Conservation (phyloP, 2,888 invertebrate genomes). For the Scaptomyza parva region DNA sequence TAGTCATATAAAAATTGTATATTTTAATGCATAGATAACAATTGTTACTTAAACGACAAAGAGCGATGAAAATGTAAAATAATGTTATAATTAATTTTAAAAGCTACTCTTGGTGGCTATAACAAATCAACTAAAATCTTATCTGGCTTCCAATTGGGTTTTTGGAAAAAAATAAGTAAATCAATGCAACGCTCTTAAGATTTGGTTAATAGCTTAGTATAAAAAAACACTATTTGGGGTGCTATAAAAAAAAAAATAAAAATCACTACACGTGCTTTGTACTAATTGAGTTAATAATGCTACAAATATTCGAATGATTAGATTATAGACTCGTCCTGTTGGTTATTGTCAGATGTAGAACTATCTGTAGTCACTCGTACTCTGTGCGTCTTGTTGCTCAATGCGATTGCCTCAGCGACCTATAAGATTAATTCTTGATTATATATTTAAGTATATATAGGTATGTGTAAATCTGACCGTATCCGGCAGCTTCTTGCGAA, state of each 20-base stretch:
- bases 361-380: no score
- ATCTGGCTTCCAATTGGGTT: slow-evolving; percentile 11
- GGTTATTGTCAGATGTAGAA: background rate
- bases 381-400: slow-evolving; percentile 50
- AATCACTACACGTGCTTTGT: slow-evolving; percentile 35
- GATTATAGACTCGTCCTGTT: slow-evolving; percentile 18
- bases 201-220: background rate
- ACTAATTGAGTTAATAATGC: slow-evolving; percentile 30
- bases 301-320: slow-evolving; percentile 1
- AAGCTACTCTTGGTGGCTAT: background rate
- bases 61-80: background rate
- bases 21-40: slow-evolving; percentile 16
- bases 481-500: slow-evolving; percentile 87
- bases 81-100: background rate
- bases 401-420: slow-evolving; percentile 77
- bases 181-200: background rate
- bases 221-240: slow-evolving; percentile 6
- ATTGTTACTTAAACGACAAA: slow-evolving; percentile 4
- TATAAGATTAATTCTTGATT: slow-evolving; percentile 16
- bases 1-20: slow-evolving; percentile 16
- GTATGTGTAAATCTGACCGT: slow-evolving; percentile 83
- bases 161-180: slow-evolving; percentile 5
- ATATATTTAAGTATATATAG: background rate
- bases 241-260: background rate
- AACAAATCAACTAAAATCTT: background rate